A percentile compares a stretch with the other conserved stretches of the same genome.
Evolutionary conservation across 2,888 invertebrate species (phyloP).

Genomic region (Xylocampa areola): DNA sequence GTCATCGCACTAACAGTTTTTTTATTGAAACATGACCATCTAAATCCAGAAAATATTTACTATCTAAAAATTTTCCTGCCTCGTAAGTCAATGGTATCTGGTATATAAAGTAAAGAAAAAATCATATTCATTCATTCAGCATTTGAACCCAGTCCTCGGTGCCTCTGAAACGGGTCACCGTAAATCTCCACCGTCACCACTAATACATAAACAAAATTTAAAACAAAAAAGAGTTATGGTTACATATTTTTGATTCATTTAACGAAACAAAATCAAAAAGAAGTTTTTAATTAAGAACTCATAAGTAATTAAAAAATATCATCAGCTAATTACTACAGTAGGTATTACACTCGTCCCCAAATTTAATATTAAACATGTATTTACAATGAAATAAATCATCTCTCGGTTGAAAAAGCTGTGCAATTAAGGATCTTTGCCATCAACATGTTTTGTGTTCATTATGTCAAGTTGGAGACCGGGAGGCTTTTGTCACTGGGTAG

Average conservation of each 20-base stretch:
- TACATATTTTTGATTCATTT: no score
- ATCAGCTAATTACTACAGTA: slow-evolving; percentile 41
- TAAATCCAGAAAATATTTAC: background rate
- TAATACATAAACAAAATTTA: no score
- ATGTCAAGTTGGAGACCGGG: slow-evolving; percentile 44
- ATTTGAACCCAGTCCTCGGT: no score
- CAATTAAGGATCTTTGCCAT: slow-evolving; percentile 33
- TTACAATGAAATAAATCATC: slow-evolving; percentile 55
- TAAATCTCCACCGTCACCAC: no score
- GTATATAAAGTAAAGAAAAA: no score
- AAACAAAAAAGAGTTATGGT: no score
- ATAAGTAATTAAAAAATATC: slow-evolving; percentile 44
- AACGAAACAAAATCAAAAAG: slow-evolving; percentile 20
- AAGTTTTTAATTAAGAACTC: slow-evolving; percentile 47
- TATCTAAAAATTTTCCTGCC: no score
- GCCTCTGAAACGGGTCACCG: no score
- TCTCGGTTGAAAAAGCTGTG: slow-evolving; percentile 36
- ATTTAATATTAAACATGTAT: slow-evolving; percentile 48
- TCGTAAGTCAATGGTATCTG: no score
- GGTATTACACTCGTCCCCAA: slow-evolving; percentile 43
- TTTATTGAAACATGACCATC: background rate
- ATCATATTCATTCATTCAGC: no score
- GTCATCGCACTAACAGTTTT: slow-evolving; percentile 23
- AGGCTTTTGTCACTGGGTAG: slow-evolving; percentile 53
- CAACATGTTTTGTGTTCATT: slow-evolving; percentile 37